phyloP scores from a whole-genome alignment of 1,140 invertebrate genomes.

The Paraescarpia echinospica region DNA sequence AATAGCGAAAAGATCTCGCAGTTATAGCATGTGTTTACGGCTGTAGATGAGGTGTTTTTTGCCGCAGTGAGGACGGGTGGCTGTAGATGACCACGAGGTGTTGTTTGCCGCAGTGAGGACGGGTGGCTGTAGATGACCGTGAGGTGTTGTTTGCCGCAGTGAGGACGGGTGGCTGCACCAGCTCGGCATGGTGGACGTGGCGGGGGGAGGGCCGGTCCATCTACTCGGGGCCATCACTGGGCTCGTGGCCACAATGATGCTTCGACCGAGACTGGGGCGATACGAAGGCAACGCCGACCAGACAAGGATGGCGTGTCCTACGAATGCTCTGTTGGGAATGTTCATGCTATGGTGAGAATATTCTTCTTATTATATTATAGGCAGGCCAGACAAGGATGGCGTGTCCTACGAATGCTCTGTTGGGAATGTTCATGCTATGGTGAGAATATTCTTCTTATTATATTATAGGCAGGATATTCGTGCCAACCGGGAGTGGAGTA shows the following conservation, averaged over 20 bases:
- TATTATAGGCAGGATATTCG: not conserved
- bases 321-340: constrained; percentile 41
- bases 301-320: constrained; percentile 37
- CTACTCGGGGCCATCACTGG: constrained; percentile 24
- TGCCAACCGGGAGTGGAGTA: too few species aligned
- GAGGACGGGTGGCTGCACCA: not conserved
- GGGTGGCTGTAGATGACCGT: too few species aligned
- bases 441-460: not conserved
- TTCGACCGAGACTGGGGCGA: constrained; percentile 17
- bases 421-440: constrained; percentile 42
- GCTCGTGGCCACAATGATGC: constrained; percentile 20
- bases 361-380: not conserved
- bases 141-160: not conserved
- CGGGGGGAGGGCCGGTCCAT: constrained; percentile 22
- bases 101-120: too few species aligned
- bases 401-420: constrained; percentile 42
- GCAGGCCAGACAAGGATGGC: constrained; percentile 26
- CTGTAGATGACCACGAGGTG: too few species aligned
- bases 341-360: constrained; percentile 37
- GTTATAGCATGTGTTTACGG: too few species aligned
- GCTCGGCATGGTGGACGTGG: constrained; percentile 38
- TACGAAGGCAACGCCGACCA: not conserved
- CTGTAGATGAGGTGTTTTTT: too few species aligned
- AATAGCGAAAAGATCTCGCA: too few species aligned
- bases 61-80: too few species aligned